A percentile compares a stretch with the other conserved stretches of the same genome.
phyloP scores from a whole-genome alignment of 2,888 invertebrate species.

The Dexiosoma caninum region DNA sequence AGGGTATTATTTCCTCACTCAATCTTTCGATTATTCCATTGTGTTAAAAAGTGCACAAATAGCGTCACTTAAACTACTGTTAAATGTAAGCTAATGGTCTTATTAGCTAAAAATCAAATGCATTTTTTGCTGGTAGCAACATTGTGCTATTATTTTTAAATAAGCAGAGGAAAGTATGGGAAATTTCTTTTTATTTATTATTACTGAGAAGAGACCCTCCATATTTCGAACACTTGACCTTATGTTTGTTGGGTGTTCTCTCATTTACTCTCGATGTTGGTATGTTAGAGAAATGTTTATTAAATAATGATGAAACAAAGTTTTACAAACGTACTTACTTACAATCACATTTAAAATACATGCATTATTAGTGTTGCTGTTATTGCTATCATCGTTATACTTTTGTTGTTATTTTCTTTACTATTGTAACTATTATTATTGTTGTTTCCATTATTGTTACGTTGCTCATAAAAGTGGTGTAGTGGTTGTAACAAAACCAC shows the following conservation, averaged over 20 bases:
- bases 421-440: conserved; percentile 19
- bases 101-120: too few species aligned
- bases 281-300: neutral
- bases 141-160: too few species aligned
- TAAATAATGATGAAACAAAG: neutral
- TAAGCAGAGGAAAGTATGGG: too few species aligned
- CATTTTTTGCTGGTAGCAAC: too few species aligned
- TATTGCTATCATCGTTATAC: neutral
- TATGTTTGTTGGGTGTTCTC: neutral
- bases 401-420: conserved; percentile 1
- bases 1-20: too few species aligned
- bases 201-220: too few species aligned
- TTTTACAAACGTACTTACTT: neutral
- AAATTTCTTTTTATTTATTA: too few species aligned
- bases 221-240: neutral
- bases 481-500: conserved; percentile 36
- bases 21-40: too few species aligned
- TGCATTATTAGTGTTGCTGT: conserved; percentile 37
- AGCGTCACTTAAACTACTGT: too few species aligned
- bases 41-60: too few species aligned
- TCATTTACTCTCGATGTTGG: too few species aligned
- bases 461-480: conserved; percentile 29
- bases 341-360: neutral
- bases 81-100: too few species aligned
- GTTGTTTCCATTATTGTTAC: conserved; percentile 30